These are phyloP conservation scores for Centroberyx gerrardi DNA, from an alignment of 2,797 vertebrate genomes.

Conservation along the genomic window DNA sequence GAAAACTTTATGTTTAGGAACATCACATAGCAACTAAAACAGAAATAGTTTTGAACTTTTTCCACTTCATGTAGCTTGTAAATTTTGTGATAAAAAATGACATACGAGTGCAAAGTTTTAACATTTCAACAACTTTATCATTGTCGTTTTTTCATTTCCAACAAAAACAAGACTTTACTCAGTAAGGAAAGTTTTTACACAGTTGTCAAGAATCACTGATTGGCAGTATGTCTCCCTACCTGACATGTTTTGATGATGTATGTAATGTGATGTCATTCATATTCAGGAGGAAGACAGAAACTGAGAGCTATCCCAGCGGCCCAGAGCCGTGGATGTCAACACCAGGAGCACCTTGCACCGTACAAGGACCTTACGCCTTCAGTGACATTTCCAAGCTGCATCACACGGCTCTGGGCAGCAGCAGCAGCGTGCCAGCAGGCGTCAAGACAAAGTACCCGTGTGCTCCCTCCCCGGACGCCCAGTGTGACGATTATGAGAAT, in stretches of 20 bases:
- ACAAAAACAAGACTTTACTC: not conserved
- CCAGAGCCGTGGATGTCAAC: slow-evolving; percentile 82
- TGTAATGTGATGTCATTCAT: slow-evolving; percentile 1
- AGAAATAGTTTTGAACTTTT: not conserved
- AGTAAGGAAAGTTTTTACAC: too few relatives aligned
- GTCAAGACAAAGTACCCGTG: slow-evolving; percentile 84
- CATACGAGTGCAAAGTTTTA: not conserved
- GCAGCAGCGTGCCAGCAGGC: slow-evolving; percentile 82
- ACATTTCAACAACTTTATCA: not conserved
- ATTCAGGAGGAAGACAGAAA: slow-evolving; percentile 85
- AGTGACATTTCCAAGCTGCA: slow-evolving; percentile 87
- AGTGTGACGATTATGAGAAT: slow-evolving; percentile 87
- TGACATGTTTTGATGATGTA: not conserved
- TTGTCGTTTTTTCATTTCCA: not conserved
- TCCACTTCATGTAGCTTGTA: not conserved
- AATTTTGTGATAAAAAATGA: not conserved
- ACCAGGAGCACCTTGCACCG: slow-evolving; percentile 72
- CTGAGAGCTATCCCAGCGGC: slow-evolving; percentile 72
- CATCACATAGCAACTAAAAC: not conserved
- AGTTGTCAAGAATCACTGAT: too few relatives aligned
- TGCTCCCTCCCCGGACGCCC: slow-evolving; percentile 52
- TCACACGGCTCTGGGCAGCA: slow-evolving; percentile 83
- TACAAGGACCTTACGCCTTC: slow-evolving; percentile 86
- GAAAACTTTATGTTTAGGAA: not conserved
- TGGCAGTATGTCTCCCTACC: too few relatives aligned